A percentile compares a stretch with the other conserved stretches of the same genome.
Evolutionary conservation across 2,797 vertebrate genomes (phyloP).

Genomic region (Mareca strepera): DNA sequence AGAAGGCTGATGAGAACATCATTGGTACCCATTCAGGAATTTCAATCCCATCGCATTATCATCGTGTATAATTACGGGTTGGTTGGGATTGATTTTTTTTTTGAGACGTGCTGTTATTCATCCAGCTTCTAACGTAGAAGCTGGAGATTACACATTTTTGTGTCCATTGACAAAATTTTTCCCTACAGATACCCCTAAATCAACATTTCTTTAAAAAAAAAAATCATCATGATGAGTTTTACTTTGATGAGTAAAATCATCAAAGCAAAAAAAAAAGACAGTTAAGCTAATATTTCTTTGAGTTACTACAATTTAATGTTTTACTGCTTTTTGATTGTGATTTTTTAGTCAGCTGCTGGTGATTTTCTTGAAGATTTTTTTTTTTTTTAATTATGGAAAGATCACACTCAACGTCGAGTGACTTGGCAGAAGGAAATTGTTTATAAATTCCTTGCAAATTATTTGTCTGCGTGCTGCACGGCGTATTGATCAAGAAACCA

Average conservation of each 20-base stretch:
- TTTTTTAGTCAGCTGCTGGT: slow-evolving; percentile 23
- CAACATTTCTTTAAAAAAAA: neutral
- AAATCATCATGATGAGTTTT: neutral
- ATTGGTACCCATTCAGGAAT: neutral
- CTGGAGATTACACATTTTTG: neutral
- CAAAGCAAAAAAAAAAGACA: neutral
- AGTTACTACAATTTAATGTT: too few relatives aligned
- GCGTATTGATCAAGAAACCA: neutral
- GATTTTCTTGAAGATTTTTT: neutral
- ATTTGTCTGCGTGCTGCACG: neutral
- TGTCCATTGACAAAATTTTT: neutral
- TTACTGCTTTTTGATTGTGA: neutral
- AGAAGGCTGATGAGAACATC: neutral
- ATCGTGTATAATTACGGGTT: neutral
- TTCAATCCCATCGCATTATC: rapidly evolving
- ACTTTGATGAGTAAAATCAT: neutral
- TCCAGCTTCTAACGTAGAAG: neutral
- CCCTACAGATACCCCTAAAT: neutral
- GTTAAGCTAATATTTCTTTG: neutral
- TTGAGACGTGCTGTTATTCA: neutral
- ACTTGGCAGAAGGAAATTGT: slow-evolving; percentile 28
- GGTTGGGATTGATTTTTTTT: neutral
- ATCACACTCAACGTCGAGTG: neutral
- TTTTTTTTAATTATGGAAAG: neutral
- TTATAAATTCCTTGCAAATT: slow-evolving; percentile 18